phyloP scores from a whole-genome alignment of 2,888 invertebrate species.

The Cataglyphis cursor region DNA sequence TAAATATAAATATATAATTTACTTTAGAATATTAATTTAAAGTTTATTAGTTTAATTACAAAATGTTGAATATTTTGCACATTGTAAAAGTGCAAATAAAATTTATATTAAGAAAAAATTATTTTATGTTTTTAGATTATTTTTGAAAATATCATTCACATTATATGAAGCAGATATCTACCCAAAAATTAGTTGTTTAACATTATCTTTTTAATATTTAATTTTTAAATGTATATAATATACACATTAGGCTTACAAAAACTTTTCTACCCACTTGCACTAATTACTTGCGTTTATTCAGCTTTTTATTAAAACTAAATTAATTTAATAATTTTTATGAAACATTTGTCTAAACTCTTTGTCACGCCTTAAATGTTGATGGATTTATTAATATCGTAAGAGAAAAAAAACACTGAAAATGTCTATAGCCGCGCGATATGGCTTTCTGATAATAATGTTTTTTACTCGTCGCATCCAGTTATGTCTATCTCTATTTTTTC shows the following conservation, averaged over 20 bases:
- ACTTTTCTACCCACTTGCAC: neutral
- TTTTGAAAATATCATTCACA: neutral
- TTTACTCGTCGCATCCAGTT: neutral
- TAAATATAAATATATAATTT: neutral
- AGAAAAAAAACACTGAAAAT: neutral
- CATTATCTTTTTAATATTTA: neutral
- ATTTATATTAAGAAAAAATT: neutral
- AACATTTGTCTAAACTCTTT: neutral
- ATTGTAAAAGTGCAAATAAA: neutral
- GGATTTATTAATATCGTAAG: neutral
- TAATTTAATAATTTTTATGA: conserved; percentile 3
- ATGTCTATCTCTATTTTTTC: neutral
- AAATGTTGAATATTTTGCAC: too few species aligned
- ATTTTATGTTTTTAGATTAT: neutral
- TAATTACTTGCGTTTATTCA: neutral
- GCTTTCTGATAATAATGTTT: conserved; percentile 1
- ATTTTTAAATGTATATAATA: conserved; percentile 7
- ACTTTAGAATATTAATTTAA: neutral
- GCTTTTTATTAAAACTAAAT: neutral
- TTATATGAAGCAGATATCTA: neutral
- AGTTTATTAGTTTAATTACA: neutral
- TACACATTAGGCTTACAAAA: neutral
- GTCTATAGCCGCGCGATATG: neutral
- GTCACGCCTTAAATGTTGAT: neutral
- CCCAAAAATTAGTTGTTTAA: neutral